These are phyloP conservation scores for Tetramorium bicarinatum DNA, from an alignment of 2,888 invertebrate genomes.

Conservation along the genomic window DNA sequence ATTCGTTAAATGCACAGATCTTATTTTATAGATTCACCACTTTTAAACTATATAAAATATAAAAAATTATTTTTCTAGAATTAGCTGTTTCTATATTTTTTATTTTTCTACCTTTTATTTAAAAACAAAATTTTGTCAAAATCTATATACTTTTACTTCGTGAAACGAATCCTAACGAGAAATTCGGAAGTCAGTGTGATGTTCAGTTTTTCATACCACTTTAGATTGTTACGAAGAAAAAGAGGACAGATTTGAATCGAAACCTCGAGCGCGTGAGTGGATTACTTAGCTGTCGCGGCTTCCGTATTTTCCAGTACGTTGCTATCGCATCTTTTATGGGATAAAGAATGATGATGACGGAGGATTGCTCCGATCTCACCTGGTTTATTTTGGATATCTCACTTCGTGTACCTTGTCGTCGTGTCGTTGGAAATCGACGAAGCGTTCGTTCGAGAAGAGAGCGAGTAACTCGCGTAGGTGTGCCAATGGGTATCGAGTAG, in stretches of 20 bases:
- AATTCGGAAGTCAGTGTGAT: background rate
- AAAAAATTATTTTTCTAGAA: background rate
- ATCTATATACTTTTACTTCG: background rate
- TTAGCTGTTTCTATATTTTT: background rate
- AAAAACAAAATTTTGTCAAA: background rate
- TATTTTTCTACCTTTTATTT: background rate
- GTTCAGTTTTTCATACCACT: background rate
- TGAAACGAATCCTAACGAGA: background rate
- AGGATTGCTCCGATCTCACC: conserved; percentile 67
- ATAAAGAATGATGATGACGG: conserved; percentile 70
- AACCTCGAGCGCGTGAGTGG: conserved; percentile 71
- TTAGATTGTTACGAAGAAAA: conserved; percentile 58
- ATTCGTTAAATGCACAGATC: conserved; percentile 63
- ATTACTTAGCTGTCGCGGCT: conserved; percentile 76
- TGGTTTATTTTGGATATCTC: conserved; percentile 77
- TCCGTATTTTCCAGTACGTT: conserved; percentile 71
- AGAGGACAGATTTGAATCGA: conserved; percentile 72
- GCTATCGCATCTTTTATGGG: conserved; percentile 72
- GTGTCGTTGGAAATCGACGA: conserved; percentile 53
- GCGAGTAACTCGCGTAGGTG: conserved; percentile 66
- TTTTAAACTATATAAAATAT: background rate
- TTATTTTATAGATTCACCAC: conserved; percentile 35
- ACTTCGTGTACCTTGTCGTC: conserved; percentile 64
- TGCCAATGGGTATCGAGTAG: conserved; percentile 73
- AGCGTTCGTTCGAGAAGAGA: conserved; percentile 58